These are phyloP conservation scores for Phorcus lineatus DNA, from an alignment of 2,888 invertebrate genomes.

Conservation along the genomic window DNA sequence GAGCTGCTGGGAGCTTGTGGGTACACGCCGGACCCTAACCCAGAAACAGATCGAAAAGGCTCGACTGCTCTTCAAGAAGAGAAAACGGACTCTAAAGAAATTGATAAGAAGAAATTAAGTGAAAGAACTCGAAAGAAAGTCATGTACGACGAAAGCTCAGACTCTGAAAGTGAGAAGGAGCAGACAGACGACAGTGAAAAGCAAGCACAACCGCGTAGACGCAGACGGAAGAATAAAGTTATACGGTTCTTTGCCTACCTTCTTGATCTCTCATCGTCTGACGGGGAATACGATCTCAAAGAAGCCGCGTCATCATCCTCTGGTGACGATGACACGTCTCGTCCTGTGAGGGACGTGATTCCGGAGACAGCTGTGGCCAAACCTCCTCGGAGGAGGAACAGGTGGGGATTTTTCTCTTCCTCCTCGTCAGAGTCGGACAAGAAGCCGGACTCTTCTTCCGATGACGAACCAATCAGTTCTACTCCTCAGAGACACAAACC, in stretches of 20 bases:
- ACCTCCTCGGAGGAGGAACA: neutral
- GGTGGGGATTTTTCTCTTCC: neutral
- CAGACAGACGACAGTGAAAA: conserved; percentile 30
- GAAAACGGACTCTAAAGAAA: neutral
- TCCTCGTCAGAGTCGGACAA: neutral
- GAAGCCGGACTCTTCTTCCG: neutral
- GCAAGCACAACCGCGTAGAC: conserved; percentile 32
- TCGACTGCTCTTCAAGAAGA: neutral
- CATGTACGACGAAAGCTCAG: conserved; percentile 28
- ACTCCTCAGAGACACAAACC: neutral
- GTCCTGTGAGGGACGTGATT: neutral
- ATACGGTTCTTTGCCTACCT: conserved; percentile 42
- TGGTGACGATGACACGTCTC: neutral
- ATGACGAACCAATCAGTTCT: neutral
- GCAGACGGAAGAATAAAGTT: conserved; percentile 37
- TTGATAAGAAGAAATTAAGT: neutral
- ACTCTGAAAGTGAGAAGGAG: conserved; percentile 25
- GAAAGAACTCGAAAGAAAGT: neutral
- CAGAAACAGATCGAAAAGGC: neutral
- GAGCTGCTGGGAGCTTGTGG: conserved; percentile 3
- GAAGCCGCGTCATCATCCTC: neutral
- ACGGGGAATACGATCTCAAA: conserved; percentile 33
- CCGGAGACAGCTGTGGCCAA: neutral
- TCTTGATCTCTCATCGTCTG: conserved; percentile 40
- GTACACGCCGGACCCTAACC: neutral